Evolutionary conservation across 2,113 vertebrate species (phyloP), one percentile per base, ranked within the genome.

Genomic region (Monopterus albus): DNA sequence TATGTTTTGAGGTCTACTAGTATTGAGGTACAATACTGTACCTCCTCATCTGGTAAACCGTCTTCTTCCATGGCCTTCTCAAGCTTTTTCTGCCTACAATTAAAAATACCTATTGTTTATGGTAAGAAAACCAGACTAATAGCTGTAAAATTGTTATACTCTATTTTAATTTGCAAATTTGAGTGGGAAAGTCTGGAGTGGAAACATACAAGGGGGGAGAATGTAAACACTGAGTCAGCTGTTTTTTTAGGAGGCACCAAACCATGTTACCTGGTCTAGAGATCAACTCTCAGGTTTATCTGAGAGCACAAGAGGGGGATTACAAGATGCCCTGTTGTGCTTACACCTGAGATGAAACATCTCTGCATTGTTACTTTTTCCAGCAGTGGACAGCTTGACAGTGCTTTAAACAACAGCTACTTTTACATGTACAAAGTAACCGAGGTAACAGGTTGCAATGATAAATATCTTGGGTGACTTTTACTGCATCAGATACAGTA

Each of bases 41-140:
- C 98, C 94, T 99, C 98, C 78, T 99, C 97, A 25, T 98, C 97
- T 50, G 94, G 95, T 25, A 99, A 88, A 28, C 98, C 98, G 88
- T 99, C 98, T 23, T 98, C 95, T 28, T 99, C 96, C 98, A 99
- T 99, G 71, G 94, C 97, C 66, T 98, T 96, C 91, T 99, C 98
- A 60, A 99, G 91, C 82, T 99, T 98, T 90, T 97, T 98, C 89
- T 99, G 98, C 91, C 97, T 88, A 14, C 0, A 35, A 64, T 77
- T 35, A 7, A 43, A 52, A 29, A 31, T 59, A 15, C 3, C 15
- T 5, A 15, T 20, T 2, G 17, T 42, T 7, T 13, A 23, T 42
- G 20, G 6, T 0, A 21, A n/a, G 8, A 15, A 45, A 26, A 40
- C 6, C 6, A 4, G 6, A 42, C 1, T 6, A 23, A 49, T 40